Conservation (phyloP, 2,797 vertebrate genomes). For the Paratrypauchen microcephalus region DNA sequence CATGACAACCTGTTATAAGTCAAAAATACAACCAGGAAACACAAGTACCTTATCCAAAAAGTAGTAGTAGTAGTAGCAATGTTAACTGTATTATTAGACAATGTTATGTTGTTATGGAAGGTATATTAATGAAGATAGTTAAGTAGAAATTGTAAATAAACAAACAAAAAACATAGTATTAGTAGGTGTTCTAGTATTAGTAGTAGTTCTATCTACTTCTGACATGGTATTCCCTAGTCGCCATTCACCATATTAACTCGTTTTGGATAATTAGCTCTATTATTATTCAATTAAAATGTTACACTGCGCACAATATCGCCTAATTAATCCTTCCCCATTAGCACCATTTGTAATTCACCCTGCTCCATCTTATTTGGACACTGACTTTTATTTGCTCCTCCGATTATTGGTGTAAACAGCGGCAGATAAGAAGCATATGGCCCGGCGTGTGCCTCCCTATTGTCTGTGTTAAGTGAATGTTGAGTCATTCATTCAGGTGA, state of each 20-base stretch:
- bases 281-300: not conserved
- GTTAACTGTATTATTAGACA: not conserved
- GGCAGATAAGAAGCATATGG: constrained; percentile 57
- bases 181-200: no score
- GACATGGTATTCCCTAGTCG: not conserved
- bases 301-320: not conserved
- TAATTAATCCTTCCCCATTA: constrained; percentile 1
- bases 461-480: constrained; percentile 60
- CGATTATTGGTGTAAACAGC: constrained; percentile 32
- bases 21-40: no score
- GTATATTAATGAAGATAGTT: no score
- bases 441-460: constrained; percentile 37
- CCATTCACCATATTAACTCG: not conserved
- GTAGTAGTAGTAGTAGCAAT: not conserved
- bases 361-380: not conserved
- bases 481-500: constrained; percentile 75
- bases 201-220: no score
- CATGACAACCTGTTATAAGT: no score
- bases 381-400: constrained; percentile 19
- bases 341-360: not conserved
- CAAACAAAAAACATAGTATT: no score
- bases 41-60: no score
- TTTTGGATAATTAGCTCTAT: not conserved
- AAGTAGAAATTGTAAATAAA: not conserved
- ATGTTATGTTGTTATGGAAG: no score